Evolutionary conservation across 2,888 invertebrate genomes (phyloP), one percentile per base, ranked within the genome.

Genomic region (Ischnura elegans): DNA sequence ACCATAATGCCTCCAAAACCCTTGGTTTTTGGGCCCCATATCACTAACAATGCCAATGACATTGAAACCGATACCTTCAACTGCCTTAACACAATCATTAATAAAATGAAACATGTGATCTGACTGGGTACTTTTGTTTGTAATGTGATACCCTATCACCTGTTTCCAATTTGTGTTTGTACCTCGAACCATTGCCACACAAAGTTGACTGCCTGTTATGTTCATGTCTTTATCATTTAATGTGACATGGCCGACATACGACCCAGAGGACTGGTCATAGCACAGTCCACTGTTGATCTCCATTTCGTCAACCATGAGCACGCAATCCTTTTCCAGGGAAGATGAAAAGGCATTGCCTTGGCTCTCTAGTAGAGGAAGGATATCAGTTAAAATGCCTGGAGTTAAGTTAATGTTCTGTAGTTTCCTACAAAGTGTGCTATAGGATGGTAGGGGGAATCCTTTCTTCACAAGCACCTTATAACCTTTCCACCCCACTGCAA

Each of bases 1-100:
- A 47, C 85, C 85, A 4, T 46, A 93, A 1, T 2, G 5, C 36
- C 47, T 84, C 93, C 93, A 93, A 25, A 93, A 10, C 2, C 85
- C 84, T 29, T 85, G 93, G n/a, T 93, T 93, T 93, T 93, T 93
- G 43, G 93, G 93, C 0, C 85, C 93, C 93, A 85, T 93, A 29
- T 85, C 93, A 46, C 85, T 85, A 2, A 93, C 85, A 43, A 85
- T 13, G 1, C 93, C 93, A 8, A 85, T 2, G 19, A 93, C 85
- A 85, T 46, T 13, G 47, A 47, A 93, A 6, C 93, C 93, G 4
- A 86, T 8, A 21, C 51, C 85, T 19, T 93, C 46, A 10, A 93
- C 93, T 21, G 45, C 43, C 5, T 6, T 43, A 2, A 93, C 47
- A 46, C 85, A 46, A 29, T 93, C 93, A 3, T 85, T 21, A 4